Evolutionary conservation across 1,140 invertebrate species (phyloP).

Genomic region (Sinella curviseta): DNA sequence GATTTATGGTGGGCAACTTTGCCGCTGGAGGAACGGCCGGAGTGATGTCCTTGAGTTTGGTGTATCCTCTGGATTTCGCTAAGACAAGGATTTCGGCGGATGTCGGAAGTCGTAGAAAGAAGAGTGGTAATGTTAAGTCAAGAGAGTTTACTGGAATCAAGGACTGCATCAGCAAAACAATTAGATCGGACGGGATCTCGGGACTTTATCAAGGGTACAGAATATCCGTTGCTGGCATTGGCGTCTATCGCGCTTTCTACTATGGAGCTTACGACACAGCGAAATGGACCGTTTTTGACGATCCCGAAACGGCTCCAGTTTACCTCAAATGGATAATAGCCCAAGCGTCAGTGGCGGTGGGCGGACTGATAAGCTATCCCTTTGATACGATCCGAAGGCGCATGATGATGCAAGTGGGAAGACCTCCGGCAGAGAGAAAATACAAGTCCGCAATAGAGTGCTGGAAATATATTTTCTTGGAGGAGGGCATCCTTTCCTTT

Average conservation of each 20-base stretch:
- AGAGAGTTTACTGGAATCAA: slow-evolving; percentile 11
- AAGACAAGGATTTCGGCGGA: slow-evolving; percentile 42
- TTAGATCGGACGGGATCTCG: slow-evolving; percentile 13
- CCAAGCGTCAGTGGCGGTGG: slow-evolving; percentile 60
- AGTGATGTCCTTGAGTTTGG: slow-evolving; percentile 27
- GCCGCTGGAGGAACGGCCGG: slow-evolving; percentile 42
- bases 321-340: slow-evolving; percentile 22
- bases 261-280: slow-evolving; percentile 42
- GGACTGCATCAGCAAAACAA: slow-evolving; percentile 16
- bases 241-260: slow-evolving; percentile 32
- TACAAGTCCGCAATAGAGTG: slow-evolving; percentile 36
- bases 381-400: slow-evolving; percentile 67
- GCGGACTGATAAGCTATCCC: slow-evolving; percentile 66
- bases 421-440: neutral
- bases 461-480: slow-evolving; percentile 23
- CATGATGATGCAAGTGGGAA: slow-evolving; percentile 65
- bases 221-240: slow-evolving; percentile 38
- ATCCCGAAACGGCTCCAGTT: slow-evolving; percentile 27
- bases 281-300: neutral
- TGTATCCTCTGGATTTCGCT: slow-evolving; percentile 47
- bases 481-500: slow-evolving; percentile 39
- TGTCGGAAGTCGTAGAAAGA: neutral
- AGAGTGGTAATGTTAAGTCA: neutral
- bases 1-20: slow-evolving; percentile 22
- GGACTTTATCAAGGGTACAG: slow-evolving; percentile 41